These are phyloP conservation scores for Phodopus roborovskii DNA, from an alignment of 2,113 vertebrate genomes.

Conservation along the genomic window DNA sequence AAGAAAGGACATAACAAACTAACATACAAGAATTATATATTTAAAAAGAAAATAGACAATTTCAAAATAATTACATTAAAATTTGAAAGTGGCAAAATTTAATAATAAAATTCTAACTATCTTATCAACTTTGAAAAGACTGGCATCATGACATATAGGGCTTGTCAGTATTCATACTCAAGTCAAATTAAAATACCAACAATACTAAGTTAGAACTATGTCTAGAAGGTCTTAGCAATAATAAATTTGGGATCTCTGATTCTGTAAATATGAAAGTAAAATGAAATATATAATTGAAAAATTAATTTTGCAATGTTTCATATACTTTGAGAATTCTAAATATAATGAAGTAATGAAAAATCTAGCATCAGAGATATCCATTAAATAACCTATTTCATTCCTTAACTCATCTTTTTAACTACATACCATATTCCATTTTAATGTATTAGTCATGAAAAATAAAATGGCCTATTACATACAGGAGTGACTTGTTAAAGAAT, in stretches of 20 bases:
- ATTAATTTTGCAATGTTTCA: not conserved
- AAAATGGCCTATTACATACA: slow-evolving; percentile 62
- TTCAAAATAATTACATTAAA: not conserved
- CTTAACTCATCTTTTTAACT: slow-evolving; percentile 12
- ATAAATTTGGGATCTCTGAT: not conserved
- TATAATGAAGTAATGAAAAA: not conserved
- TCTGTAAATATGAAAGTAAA: not conserved
- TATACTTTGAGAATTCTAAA: not conserved
- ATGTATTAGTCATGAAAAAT: slow-evolving; percentile 41
- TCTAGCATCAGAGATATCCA: not conserved
- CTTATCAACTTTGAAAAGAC: not conserved
- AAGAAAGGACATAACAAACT: not conserved
- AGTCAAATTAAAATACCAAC: not conserved
- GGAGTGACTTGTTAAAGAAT: slow-evolving; percentile 40
- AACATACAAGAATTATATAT: not conserved
- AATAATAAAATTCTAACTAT: not conserved
- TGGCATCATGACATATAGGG: accelerated
- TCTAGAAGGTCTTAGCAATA: not conserved
- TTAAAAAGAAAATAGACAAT: not conserved
- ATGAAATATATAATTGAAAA: not conserved
- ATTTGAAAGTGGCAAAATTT: not conserved
- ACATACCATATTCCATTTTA: slow-evolving; percentile 34
- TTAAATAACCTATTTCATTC: not conserved
- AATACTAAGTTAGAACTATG: not conserved
- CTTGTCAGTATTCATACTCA: not conserved